Percentiles rank a stretch among this genome's conserved stretches.
These are phyloP conservation scores for Stercorarius parasiticus DNA, from an alignment of 2,113 vertebrate genomes.

Conservation along the genomic window DNA sequence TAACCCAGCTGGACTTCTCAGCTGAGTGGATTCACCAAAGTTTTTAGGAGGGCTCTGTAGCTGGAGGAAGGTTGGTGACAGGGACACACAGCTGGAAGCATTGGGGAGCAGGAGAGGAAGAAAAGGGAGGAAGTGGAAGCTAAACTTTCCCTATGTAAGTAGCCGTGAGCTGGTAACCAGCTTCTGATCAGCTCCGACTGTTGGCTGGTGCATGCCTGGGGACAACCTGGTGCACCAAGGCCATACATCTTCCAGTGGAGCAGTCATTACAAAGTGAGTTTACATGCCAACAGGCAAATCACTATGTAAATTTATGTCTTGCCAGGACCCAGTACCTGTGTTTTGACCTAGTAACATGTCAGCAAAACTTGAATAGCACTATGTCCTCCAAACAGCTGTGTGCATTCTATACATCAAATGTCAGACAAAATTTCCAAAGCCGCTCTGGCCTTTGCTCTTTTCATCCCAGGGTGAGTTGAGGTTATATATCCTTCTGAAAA, in stretches of 20 bases:
- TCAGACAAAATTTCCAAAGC: neutral
- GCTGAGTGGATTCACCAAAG: neutral
- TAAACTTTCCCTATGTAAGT: neutral
- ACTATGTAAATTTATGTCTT: neutral
- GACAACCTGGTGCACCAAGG: neutral
- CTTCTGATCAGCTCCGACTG: neutral
- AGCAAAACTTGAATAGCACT: neutral
- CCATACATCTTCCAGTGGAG: neutral
- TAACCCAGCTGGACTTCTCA: neutral
- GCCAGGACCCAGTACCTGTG: accelerated
- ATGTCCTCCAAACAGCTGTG: neutral
- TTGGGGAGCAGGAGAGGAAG: neutral
- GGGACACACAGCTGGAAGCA: accelerated
- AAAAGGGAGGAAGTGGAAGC: neutral
- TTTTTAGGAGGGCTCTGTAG: neutral
- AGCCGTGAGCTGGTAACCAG: neutral
- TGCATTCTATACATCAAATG: neutral
- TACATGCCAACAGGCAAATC: neutral
- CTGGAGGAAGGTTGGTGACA: neutral
- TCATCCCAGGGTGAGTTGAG: neutral
- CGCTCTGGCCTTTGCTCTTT: neutral
- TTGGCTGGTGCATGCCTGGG: neutral
- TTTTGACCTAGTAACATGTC: neutral
- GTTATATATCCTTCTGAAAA: neutral
- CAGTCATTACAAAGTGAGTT: neutral